These are phyloP conservation scores for Tragelaphus buxtoni DNA, from an alignment of 2,113 vertebrate species.

Conservation along the genomic window DNA sequence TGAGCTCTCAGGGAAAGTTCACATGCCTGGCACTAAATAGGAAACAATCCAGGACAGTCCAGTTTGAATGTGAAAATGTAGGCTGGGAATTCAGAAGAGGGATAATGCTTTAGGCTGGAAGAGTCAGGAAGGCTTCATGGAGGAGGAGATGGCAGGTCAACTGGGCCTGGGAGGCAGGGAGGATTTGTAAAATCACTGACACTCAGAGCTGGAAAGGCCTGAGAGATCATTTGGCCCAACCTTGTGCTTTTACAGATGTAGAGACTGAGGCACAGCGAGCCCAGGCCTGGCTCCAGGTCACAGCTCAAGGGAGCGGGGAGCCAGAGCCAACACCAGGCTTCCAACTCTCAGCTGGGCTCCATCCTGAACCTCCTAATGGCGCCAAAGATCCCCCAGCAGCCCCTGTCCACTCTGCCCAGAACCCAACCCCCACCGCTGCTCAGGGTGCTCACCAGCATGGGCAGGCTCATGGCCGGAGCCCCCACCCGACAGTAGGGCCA, in stretches of 20 bases:
- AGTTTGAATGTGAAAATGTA: not conserved
- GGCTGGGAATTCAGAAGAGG: not conserved
- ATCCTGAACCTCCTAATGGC: not conserved
- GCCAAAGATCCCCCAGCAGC: not conserved
- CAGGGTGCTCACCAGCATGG: constrained; percentile 84
- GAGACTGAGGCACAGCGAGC: not conserved
- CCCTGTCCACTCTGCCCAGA: not conserved
- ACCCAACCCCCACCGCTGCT: no score
- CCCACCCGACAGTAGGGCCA: constrained; percentile 92
- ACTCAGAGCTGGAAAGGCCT: not conserved
- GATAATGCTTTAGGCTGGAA: not conserved
- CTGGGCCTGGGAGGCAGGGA: not conserved
- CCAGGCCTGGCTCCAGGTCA: not conserved
- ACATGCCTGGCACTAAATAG: not conserved
- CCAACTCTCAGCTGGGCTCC: not conserved
- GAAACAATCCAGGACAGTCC: not conserved
- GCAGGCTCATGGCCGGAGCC: constrained; percentile 96
- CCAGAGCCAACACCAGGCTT: not conserved
- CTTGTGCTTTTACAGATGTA: not conserved
- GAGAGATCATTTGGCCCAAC: not conserved
- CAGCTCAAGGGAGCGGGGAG: not conserved
- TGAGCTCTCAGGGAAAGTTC: not conserved
- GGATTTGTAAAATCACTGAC: not conserved
- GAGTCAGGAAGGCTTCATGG: not conserved
- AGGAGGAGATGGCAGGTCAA: not conserved